Percentiles rank a stretch among this genome's conserved stretches.
phyloP scores from a whole-genome alignment of 2,113 vertebrate genomes.

The Vidua chalybeata region DNA sequence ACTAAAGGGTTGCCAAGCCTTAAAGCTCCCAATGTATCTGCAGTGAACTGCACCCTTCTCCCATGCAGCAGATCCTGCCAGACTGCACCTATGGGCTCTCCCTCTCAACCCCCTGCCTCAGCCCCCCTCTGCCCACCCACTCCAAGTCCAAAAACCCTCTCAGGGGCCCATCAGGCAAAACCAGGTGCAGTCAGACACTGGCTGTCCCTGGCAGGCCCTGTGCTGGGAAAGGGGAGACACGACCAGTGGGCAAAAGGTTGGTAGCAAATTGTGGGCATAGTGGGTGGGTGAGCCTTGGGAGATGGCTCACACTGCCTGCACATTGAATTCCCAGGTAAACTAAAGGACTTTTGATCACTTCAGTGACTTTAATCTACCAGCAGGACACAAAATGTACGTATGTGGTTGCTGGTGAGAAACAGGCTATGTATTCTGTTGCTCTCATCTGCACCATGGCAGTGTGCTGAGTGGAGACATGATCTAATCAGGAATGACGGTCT shows the following conservation, averaged over 20 bases:
- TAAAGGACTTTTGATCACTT: neutral
- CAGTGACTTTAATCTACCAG: neutral
- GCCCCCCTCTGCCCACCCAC: neutral
- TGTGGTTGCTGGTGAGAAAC: neutral
- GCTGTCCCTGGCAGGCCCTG: rapidly evolving
- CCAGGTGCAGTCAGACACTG: neutral
- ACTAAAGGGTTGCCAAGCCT: neutral
- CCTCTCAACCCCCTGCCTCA: neutral
- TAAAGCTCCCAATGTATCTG: neutral
- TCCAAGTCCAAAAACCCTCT: neutral
- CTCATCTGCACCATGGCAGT: neutral
- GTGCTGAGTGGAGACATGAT: neutral
- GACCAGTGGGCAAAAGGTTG: rapidly evolving
- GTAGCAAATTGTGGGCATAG: rapidly evolving
- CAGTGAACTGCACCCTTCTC: neutral
- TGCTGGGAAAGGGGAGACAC: neutral
- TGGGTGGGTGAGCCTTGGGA: neutral
- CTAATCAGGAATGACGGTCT: neutral
- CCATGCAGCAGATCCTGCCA: neutral
- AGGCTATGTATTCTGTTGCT: neutral
- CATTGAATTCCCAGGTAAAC: neutral
- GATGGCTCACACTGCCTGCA: neutral
- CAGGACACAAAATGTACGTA: neutral
- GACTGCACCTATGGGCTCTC: neutral
- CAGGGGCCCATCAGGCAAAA: neutral